Evolutionary conservation across 1,140 invertebrate genomes (phyloP), one percentile per base, ranked within the genome.

Genomic region (Drosophila mauritiana): DNA sequence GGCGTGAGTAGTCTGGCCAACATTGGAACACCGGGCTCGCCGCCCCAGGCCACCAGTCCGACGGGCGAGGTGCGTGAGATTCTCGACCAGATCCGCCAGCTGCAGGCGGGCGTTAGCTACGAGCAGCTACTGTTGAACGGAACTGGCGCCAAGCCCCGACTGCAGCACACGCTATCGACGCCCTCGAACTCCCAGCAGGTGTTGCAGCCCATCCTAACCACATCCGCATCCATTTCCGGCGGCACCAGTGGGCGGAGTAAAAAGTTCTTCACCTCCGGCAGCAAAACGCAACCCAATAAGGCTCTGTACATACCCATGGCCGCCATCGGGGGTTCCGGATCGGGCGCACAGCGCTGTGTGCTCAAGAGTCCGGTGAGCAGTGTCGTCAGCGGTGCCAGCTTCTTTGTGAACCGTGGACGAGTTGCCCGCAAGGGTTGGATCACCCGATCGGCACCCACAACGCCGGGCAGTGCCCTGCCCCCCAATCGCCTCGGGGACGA

Each of bases 41-140:
- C 96, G 1, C 96, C 96, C 0, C 94, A 95, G 79, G 96, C 96
- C 10, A 96, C 96, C 8, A 96, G 95, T 81, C 96, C 96, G 2
- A 96, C 96, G 12, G 94, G 94, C 68, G 95, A 95, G 91, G 94
- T 95, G 78, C 93, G 94, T 17, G 95, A 95, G 73, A 91, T 95
- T 40, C 91, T 96, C 80, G 94, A 95, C 72, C 95, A 96, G 92
- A 95, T 95, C 73, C 94, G 95, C 53, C 94, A 95, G 80, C 90
- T 95, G 56, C 94, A 95, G 63, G 84, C 82, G 8, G 89, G 80
- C 31, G 86, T 90, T 17, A 91, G 76, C 43, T 89, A 84, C 31
- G 85, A 92, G 17, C 90, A 91, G 34, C 59, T 90, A 3, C 27
- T 90, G 55, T 45, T 90, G 0, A 36, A 22, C 8, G 54, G 58